Percentiles rank a stretch among this genome's conserved stretches.
phyloP scores from a whole-genome alignment of 2,888 invertebrate genomes.

The Plebejus argus region DNA sequence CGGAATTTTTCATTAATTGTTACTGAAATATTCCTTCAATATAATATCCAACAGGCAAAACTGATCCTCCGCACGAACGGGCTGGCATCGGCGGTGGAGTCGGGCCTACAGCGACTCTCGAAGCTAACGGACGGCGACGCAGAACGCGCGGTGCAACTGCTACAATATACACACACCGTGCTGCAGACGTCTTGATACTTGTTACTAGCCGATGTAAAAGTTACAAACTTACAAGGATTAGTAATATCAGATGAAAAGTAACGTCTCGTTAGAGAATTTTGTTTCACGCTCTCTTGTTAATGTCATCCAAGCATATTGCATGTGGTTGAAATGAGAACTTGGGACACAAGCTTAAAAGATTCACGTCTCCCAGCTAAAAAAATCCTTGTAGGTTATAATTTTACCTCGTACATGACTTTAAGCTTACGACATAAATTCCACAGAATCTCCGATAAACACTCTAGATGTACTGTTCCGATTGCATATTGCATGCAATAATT shows the following conservation, averaged over 20 bases:
- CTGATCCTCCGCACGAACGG: conserved; percentile 66
- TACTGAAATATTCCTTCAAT: background rate
- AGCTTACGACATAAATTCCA: background rate
- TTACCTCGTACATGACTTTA: background rate
- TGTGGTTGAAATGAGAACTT: too few relatives aligned
- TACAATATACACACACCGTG: conserved; percentile 65
- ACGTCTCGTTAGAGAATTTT: too few relatives aligned
- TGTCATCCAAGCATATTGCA: too few relatives aligned
- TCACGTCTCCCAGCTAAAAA: too few relatives aligned
- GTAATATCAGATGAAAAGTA: background rate
- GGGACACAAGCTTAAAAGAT: too few relatives aligned
- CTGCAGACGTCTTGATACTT: conserved; percentile 58
- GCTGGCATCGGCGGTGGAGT: conserved; percentile 58
- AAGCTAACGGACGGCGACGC: conserved; percentile 49
- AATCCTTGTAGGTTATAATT: too few relatives aligned
- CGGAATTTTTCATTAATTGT: too few relatives aligned
- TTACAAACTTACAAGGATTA: background rate
- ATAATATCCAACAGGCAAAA: conserved; percentile 57
- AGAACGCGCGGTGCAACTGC: conserved; percentile 61
- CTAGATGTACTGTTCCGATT: too few relatives aligned
- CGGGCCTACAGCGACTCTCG: conserved; percentile 56
- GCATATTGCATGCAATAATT: too few relatives aligned
- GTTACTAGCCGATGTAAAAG: background rate
- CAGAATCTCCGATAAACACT: background rate
- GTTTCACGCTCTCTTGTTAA: too few relatives aligned